Base-by-base conservation (phyloP, 2,113 vertebrate species). In the Verasper variegatus region DNA sequence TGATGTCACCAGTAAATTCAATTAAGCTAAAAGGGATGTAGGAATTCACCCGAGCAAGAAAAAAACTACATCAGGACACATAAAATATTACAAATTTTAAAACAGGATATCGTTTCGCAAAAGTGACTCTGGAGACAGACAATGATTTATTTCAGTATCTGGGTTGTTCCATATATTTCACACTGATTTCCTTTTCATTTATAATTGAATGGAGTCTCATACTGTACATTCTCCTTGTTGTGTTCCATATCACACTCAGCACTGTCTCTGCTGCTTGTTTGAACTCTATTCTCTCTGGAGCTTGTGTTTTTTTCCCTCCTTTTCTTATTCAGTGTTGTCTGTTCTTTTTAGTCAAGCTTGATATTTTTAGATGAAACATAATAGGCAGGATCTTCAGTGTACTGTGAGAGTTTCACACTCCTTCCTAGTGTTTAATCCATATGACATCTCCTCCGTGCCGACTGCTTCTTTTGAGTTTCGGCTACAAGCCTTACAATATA, bases 341-440 rank as follows among this genome's bases (percentile, higher is more conserved):
- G 73, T 89, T 94, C 93, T 95, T 94, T 94, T 91, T 79, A 95
- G 95, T 95, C 94, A 90, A 92, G 94, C 91, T 94, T 94, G 95
- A 94, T 94, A 93, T 94, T 92, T 95, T 94, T 93, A 92, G 87
- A 92, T 93, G 86, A 93, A 92, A 93, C 86, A 78, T 88, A 88
- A 90, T 89, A 90, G 90, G 81, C 89, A 84, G 91, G 69, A 91
- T 90, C 84, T 84, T 86, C 86, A 90, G 86, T 86, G 82, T 78
- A 83, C 87, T 90, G 77, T 87, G 85, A 89, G 86, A 90, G 74
- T 89, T 91, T 90, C 90, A 86, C 87, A 90, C 75, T 72, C 81
- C 70, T 89, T 91, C 84, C 73, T 81, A 70, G 76, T 91, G 88
- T 90, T 91, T 90, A 92, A 92, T 92, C 89, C 88, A 88, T 89